Percentiles rank a stretch among this genome's conserved stretches.
These are phyloP conservation scores for Odontamblyopus lacepedii DNA, from an alignment of 2,797 vertebrate genomes.

Conservation along the genomic window DNA sequence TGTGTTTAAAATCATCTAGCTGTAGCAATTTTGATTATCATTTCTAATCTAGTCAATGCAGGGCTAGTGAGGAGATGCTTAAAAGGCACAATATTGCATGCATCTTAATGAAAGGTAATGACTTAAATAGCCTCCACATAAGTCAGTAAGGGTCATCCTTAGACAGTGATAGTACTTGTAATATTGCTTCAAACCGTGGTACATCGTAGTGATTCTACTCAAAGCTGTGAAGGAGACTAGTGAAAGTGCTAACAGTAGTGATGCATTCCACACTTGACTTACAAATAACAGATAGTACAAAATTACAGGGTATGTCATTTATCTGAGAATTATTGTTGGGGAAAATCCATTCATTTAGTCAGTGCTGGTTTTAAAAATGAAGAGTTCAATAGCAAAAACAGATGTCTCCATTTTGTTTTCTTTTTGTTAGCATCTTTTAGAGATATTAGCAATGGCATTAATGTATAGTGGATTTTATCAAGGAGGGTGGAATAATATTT, in stretches of 20 bases:
- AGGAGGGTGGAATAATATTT: too few relatives aligned
- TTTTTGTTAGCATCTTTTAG: too few relatives aligned
- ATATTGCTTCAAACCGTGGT: conserved; percentile 51
- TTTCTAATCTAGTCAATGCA: conserved; percentile 36
- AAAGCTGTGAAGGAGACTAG: not conserved
- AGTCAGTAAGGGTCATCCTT: conserved; percentile 14
- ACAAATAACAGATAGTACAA: conserved; percentile 4
- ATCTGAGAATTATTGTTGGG: not conserved
- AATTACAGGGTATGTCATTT: not conserved
- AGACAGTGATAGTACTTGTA: conserved; percentile 25
- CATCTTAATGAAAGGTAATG: conserved; percentile 51
- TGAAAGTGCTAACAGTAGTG: conserved; percentile 16
- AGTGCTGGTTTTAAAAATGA: conserved; percentile 4
- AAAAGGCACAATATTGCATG: conserved; percentile 73
- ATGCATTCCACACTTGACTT: not conserved
- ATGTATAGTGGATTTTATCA: too few relatives aligned
- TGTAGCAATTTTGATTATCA: conserved; percentile 25
- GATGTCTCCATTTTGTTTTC: too few relatives aligned
- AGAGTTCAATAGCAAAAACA: too few relatives aligned
- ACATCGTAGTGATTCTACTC: not conserved
- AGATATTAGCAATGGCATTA: too few relatives aligned
- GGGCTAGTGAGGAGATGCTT: conserved; percentile 31
- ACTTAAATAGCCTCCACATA: conserved; percentile 21
- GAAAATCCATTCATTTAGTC: conserved; percentile 3
- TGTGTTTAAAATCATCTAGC: conserved; percentile 43